A percentile compares a stretch with the other conserved stretches of the same genome.
Evolutionary conservation across 2,113 vertebrate species (phyloP).

Genomic region (Pelmatolapia mariae): DNA sequence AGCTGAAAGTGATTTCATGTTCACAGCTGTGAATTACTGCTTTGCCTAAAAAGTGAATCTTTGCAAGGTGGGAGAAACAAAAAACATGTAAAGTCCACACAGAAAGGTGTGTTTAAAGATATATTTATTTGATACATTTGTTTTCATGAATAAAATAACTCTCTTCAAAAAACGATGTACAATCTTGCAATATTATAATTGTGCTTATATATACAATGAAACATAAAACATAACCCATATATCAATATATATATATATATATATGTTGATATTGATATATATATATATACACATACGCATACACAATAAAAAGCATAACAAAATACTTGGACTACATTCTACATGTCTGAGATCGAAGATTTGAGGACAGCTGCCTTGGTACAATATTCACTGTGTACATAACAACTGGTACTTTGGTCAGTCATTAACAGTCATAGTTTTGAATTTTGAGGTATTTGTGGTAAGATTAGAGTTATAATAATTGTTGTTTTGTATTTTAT

Average conservation of each 20-base stretch:
- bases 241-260: not conserved
- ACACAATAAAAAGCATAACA: not conserved
- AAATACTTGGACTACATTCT: constrained; percentile 18
- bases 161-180: constrained; percentile 43
- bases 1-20: not conserved
- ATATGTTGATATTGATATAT: too few species aligned
- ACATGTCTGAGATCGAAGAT: constrained; percentile 17
- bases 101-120: not conserved
- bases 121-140: constrained; percentile 25
- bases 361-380: constrained; percentile 52
- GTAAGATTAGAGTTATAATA: constrained; percentile 32
- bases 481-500: constrained; percentile 23
- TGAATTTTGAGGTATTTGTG: constrained; percentile 66
- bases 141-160: constrained; percentile 58
- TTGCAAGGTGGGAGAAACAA: not conserved
- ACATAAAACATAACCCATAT: not conserved
- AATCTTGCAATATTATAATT: constrained; percentile 15
- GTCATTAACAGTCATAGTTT: constrained; percentile 39
- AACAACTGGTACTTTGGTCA: constrained; percentile 43
- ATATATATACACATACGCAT: not conserved
- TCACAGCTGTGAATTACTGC: not conserved
- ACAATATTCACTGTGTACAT: constrained; percentile 40
- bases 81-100: not conserved
- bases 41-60: not conserved
- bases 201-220: constrained; percentile 46